These are phyloP conservation scores for Papilio polyxenes DNA, from an alignment of 1,140 invertebrate genomes.

Conservation along the genomic window DNA sequence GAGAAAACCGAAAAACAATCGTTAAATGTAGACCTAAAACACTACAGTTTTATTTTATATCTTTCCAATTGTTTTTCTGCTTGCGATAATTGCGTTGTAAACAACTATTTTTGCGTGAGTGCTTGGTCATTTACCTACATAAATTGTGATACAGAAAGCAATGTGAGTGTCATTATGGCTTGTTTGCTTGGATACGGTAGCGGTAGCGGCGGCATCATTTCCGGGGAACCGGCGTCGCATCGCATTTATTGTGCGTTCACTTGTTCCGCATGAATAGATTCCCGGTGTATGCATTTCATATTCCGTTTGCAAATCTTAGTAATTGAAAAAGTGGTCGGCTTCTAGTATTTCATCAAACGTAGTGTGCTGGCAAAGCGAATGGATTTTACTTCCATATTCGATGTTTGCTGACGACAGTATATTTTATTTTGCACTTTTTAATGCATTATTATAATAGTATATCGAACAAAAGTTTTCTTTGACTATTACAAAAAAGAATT, in stretches of 20 bases:
- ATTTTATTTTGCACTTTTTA: not conserved
- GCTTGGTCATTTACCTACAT: conserved; percentile 16
- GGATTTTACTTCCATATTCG: not conserved
- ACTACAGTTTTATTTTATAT: not conserved
- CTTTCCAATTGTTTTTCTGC: not conserved
- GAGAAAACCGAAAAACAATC: not conserved
- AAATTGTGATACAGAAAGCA: conserved; percentile 22
- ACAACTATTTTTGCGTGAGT: not conserved
- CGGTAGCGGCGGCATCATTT: conserved; percentile 24
- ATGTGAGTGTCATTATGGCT: conserved; percentile 2
- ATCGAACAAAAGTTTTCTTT: no score
- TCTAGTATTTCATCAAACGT: conserved; percentile 14
- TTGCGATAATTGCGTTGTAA: not conserved
- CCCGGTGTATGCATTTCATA: conserved; percentile 25
- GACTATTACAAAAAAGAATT: no score
- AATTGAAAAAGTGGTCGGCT: conserved; percentile 27
- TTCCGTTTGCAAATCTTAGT: conserved; percentile 32
- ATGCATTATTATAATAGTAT: no score
- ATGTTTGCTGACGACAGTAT: not conserved
- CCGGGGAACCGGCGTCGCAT: conserved; percentile 38
- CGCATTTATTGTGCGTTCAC: conserved; percentile 36
- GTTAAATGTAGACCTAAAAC: not conserved
- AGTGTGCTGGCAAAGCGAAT: not conserved
- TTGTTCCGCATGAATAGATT: conserved; percentile 34
- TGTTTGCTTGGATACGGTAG: conserved; percentile 21